phyloP scores from a whole-genome alignment of 2,797 vertebrate genomes.

The Hippocampus kuda region DNA sequence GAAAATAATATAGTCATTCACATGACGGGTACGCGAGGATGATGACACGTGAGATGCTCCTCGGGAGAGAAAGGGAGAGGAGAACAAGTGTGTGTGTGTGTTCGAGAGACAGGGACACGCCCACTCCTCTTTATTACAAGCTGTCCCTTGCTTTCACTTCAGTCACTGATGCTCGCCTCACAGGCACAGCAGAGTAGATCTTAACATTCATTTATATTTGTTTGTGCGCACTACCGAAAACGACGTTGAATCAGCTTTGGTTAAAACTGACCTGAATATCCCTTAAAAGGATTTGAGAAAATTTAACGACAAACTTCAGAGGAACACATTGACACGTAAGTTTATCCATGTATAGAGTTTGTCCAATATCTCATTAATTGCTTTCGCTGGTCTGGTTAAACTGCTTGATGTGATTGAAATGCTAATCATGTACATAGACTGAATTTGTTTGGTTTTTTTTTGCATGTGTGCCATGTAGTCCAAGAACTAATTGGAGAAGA shows the following conservation, averaged over 20 bases:
- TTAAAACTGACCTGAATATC: neutral
- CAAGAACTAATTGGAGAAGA: neutral
- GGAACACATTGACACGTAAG: neutral
- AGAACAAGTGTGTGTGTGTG: neutral
- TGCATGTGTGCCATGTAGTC: neutral
- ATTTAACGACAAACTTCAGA: neutral
- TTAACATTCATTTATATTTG: neutral
- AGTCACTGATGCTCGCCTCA: neutral
- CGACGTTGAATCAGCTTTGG: neutral
- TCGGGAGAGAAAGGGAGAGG: neutral
- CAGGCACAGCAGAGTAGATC: neutral
- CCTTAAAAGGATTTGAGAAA: neutral
- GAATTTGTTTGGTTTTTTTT: neutral
- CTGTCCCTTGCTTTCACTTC: neutral
- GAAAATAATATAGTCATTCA: neutral
- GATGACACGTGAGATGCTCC: slow-evolving; percentile 1
- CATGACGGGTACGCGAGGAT: neutral
- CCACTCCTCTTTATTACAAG: slow-evolving; percentile 1
- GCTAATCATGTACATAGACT: neutral
- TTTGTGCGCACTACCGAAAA: neutral
- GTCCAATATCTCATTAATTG: neutral
- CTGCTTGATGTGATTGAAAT: neutral
- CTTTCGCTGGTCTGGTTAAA: neutral
- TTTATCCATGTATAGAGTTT: neutral
- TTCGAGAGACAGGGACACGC: neutral